Base-by-base conservation (phyloP, 2,888 invertebrate species). In the Holacanthella duospinosa region DNA sequence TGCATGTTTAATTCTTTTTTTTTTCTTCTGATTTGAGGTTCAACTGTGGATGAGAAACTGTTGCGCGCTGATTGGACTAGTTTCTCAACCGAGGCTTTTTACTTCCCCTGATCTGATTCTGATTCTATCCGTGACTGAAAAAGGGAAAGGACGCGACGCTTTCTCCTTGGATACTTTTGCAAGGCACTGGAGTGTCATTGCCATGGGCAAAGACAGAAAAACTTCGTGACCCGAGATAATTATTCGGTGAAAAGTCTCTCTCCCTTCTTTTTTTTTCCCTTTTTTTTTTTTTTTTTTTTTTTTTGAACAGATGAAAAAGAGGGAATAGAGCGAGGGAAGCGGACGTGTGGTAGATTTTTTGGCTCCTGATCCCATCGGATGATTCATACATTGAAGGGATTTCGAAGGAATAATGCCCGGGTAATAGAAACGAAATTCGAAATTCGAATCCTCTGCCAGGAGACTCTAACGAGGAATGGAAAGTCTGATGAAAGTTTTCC, bases 181-280 rank as follows among this genome's bases (percentile, higher is more conserved):
- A 36, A 9, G 9, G 36, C 9, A 36, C 6, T 6, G 9, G 9
- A 36, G 16, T 36, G 36, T 16, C 36, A 36, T 36, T 36, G 36
- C 36, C 36, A 36, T 6, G 6, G 36, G 36, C 36, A 16, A 16
- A 36, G 6, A 16, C 6, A 16, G 36, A 36, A 16, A 63, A 58
- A 63, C 58, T 63, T 63, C 63, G 63, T 63, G 63, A 63, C 63
- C 63, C 63, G 59, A 29, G 63, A 63, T 63, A 63, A 63, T 63
- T 63, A 63, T 63, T 63, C 53, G 63, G 63, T 59, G 57, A 58
- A 58, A 58, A 59, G n/a, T 21, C 44, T 29, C 60, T 21, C 44
- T 43, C 36, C 53, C 19, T 29, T 56, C 62, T 53, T 43, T 21
- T 29, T 55, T 62, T 55, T 55, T 62, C 53, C 44, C 29, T 54